phyloP scores from a whole-genome alignment of 2,888 invertebrate species.

The Drosophila borborema region DNA sequence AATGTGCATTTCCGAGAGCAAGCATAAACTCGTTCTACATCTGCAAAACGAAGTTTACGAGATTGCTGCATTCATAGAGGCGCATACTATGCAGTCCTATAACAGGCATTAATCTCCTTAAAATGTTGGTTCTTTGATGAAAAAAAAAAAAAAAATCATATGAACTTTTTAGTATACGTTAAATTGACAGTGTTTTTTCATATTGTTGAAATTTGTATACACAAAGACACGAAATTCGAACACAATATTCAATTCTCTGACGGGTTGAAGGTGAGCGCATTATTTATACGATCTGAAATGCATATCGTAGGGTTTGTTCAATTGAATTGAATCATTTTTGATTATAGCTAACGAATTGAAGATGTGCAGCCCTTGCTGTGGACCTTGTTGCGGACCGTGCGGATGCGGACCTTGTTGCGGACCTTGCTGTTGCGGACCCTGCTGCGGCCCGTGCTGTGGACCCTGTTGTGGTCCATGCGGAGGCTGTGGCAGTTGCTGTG shows the following conservation, averaged over 20 bases:
- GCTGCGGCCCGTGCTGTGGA: slow-evolving; percentile 46
- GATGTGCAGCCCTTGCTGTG: slow-evolving; percentile 63
- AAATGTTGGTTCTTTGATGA: too few species aligned
- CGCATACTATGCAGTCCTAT: too few species aligned
- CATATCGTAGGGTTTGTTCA: neutral
- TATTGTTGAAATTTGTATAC: slow-evolving; percentile 1
- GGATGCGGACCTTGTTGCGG: slow-evolving; percentile 29
- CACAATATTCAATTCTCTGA: slow-evolving; percentile 58
- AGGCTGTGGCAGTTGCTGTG: slow-evolving; percentile 35
- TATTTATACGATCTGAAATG: neutral
- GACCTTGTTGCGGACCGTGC: slow-evolving; percentile 27
- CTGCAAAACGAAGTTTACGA: too few species aligned
- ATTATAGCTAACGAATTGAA: slow-evolving; percentile 38
- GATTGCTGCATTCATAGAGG: too few species aligned
- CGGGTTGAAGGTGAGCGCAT: slow-evolving; percentile 58
- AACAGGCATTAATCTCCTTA: too few species aligned
- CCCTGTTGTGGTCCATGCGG: slow-evolving; percentile 50
- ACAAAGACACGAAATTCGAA: slow-evolving; percentile 35
- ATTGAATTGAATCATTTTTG: neutral
- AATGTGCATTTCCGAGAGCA: too few species aligned
- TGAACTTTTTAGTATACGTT: slow-evolving; percentile 2
- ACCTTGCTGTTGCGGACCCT: slow-evolving; percentile 37
- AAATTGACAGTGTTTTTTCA: slow-evolving; percentile 5
- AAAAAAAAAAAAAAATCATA: neutral
- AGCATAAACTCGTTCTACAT: too few species aligned